Evolutionary conservation across 53 echinoderm and acorn worm genomes (phyloP).

Genomic region (Stichopus horrens): DNA sequence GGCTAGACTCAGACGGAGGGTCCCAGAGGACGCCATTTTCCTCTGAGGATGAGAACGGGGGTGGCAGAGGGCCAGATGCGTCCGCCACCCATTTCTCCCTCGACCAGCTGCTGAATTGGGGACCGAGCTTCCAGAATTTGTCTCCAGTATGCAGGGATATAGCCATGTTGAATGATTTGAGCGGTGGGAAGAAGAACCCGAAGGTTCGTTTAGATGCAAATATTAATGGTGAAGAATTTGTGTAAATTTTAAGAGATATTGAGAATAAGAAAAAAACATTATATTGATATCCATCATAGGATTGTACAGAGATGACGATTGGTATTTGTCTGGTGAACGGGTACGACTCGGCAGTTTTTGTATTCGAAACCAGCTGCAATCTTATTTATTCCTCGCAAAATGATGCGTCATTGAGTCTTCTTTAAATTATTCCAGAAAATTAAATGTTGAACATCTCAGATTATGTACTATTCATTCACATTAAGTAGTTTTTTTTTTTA

Average conservation of each 20-base stretch:
- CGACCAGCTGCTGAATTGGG: constrained; percentile 92
- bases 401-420: not conserved
- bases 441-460: not conserved
- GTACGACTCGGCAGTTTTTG: not conserved
- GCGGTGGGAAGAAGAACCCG: not conserved
- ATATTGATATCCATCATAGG: not conserved
- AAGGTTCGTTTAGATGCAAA: constrained; percentile 28
- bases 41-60: constrained; percentile 86
- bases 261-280: not conserved
- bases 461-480: not conserved
- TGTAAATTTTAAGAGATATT: constrained; percentile 1
- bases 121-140: constrained; percentile 79
- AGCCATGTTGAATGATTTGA: constrained; percentile 75
- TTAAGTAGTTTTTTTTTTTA: too few relatives aligned
- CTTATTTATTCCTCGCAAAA: not conserved
- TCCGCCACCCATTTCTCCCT: constrained; percentile 68
- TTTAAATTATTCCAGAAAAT: not conserved
- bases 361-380: not conserved
- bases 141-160: constrained; percentile 91
- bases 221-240: constrained; percentile 37
- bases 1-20: constrained; percentile 75
- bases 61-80: constrained; percentile 34
- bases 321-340: not conserved
- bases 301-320: not conserved
- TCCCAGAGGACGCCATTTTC: constrained; percentile 87